A percentile compares a stretch with the other conserved stretches of the same genome.
These are phyloP conservation scores for Octomys mimax DNA, from an alignment of 2,797 vertebrate genomes.

Conservation along the genomic window DNA sequence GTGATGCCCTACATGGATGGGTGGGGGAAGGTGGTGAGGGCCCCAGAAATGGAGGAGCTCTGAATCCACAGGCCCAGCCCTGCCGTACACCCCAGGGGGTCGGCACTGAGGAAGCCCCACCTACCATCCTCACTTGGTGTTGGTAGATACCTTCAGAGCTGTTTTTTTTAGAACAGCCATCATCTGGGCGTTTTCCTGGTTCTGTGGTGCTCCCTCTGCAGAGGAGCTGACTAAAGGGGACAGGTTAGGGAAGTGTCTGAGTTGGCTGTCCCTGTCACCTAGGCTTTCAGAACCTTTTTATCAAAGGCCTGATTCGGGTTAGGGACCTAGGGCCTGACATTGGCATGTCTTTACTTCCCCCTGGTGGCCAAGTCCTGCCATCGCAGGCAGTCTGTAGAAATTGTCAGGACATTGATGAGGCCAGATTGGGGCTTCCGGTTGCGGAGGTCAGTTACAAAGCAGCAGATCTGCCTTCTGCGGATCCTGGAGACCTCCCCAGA, in stretches of 20 bases:
- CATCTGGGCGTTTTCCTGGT: neutral
- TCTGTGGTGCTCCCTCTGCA: neutral
- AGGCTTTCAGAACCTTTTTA: neutral
- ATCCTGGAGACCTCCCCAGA: neutral
- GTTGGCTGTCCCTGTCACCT: no score
- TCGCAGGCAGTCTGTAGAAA: neutral
- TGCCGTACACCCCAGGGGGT: no score
- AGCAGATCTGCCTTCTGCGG: neutral
- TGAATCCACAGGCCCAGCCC: neutral
- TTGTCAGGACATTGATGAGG: rapidly evolving
- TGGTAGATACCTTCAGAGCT: neutral
- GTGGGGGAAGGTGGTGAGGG: neutral
- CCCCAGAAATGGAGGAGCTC: neutral
- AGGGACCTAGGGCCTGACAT: rapidly evolving
- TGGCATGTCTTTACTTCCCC: constrained; percentile 83
- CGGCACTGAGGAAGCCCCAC: neutral
- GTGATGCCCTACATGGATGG: rapidly evolving
- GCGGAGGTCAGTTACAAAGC: neutral
- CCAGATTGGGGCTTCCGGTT: neutral
- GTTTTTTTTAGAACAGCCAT: neutral
- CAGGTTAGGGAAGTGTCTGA: no score
- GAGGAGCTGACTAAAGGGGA: neutral
- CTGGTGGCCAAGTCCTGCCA: constrained; percentile 78
- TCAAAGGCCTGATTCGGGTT: neutral
- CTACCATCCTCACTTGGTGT: neutral